phyloP scores from a whole-genome alignment of 2,888 invertebrate species.

The Drosophila mayaguana region DNA sequence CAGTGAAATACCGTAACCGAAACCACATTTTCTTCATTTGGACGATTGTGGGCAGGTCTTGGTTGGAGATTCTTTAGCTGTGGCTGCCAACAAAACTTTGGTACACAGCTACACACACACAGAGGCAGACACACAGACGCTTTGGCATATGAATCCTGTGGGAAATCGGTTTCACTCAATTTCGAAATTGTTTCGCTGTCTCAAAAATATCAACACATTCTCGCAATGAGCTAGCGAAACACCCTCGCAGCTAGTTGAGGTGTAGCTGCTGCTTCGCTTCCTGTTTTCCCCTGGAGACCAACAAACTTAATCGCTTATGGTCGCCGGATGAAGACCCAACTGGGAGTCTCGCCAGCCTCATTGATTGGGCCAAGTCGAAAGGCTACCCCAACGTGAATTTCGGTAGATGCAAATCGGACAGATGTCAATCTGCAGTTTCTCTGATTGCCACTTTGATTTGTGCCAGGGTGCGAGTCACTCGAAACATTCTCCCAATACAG shows the following conservation, averaged over 20 bases:
- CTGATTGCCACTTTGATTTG: constrained; percentile 69
- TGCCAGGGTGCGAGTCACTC: constrained; percentile 18
- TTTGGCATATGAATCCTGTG: constrained; percentile 60
- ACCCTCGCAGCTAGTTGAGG: constrained; percentile 28
- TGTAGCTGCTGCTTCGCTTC: constrained; percentile 1
- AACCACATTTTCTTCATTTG: constrained; percentile 82
- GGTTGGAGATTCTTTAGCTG: constrained; percentile 39
- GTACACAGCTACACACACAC: constrained; percentile 26
- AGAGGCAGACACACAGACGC: constrained; percentile 3
- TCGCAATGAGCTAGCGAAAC: constrained; percentile 23
- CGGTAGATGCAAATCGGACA: constrained; percentile 69
- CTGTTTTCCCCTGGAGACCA: constrained; percentile 66
- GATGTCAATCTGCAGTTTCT: constrained; percentile 74
- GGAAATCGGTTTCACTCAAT: constrained; percentile 81
- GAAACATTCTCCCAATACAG: neutral
- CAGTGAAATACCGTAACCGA: constrained; percentile 82
- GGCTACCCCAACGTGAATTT: constrained; percentile 48
- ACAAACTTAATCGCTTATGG: constrained; percentile 82
- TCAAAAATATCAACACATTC: constrained; percentile 64
- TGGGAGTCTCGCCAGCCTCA: constrained; percentile 52
- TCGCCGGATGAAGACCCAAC: constrained; percentile 64
- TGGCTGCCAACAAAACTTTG: constrained; percentile 59
- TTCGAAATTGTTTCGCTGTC: constrained; percentile 69
- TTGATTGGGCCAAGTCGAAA: constrained; percentile 50
- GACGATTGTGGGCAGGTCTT: constrained; percentile 66